A percentile compares a stretch with the other conserved stretches of the same genome.
Evolutionary conservation across 1,140 invertebrate species (phyloP).

Genomic region (Proctacanthus coquilletti): DNA sequence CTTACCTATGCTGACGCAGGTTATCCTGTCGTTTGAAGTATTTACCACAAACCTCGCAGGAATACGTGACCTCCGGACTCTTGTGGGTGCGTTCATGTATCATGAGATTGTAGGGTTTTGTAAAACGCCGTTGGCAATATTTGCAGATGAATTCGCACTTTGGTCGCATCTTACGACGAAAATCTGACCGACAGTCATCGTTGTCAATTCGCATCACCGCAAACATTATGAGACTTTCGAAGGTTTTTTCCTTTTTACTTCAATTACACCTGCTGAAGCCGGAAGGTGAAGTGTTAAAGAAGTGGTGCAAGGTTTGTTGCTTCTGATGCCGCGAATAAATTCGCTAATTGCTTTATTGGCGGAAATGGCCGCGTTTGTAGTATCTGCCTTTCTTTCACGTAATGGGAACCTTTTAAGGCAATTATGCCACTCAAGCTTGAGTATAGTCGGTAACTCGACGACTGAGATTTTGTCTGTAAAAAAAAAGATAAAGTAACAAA

Average conservation of each 20-base stretch:
- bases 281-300: not conserved
- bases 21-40: slow-evolving; percentile 95
- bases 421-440: too few relatives aligned
- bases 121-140: slow-evolving; percentile 96
- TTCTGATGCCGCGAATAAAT: not conserved
- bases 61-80: slow-evolving; percentile 89
- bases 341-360: slow-evolving; percentile 7
- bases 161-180: slow-evolving; percentile 81
- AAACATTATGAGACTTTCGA: slow-evolving; percentile 46
- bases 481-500: too few relatives aligned
- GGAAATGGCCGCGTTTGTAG: slow-evolving; percentile 2
- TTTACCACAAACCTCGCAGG: slow-evolving; percentile 97
- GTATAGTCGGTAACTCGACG: too few relatives aligned
- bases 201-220: slow-evolving; percentile 78
- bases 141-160: slow-evolving; percentile 98
- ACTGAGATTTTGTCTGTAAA: too few relatives aligned
- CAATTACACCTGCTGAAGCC: not conserved
- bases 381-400: slow-evolving; percentile 5
- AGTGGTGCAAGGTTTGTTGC: too few relatives aligned
- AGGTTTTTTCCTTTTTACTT: slow-evolving; percentile 4
- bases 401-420: not conserved
- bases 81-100: slow-evolving; percentile 98
- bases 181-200: slow-evolving; percentile 77
- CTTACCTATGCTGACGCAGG: slow-evolving; percentile 87
- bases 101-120: slow-evolving; percentile 98